Evolutionary conservation across 2,888 invertebrate species (phyloP), one percentile per base, ranked within the genome.

Genomic region (Drepana falcataria): DNA sequence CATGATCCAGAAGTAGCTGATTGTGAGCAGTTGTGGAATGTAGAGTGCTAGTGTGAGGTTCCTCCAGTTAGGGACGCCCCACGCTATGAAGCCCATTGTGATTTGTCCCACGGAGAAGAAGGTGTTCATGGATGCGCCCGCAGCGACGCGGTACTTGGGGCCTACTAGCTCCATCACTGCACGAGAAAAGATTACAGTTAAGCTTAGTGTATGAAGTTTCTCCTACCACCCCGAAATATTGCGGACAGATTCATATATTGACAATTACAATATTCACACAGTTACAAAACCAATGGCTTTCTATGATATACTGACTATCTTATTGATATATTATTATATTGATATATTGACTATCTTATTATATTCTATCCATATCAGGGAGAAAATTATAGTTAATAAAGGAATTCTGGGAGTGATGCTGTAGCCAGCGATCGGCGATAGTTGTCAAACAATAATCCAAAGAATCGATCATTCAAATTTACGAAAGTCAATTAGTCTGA

Each of bases 121-220:
- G 3, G 94, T 92, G 55, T 93, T 93, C 53, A 94, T 88, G 48
- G 94, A 82, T 5, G 94, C 94, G 34, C 95, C 94, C 3, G 93
- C 94, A 5, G 94, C 81, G 1, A 95, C 94, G 44, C 96, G 92
- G 48, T 92, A 93, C 51, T 92, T 92, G 0, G 95, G 94, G 0
- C 95, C 95, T 2, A 95, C 94, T 59, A 95, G 81, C 75, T 96
- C 96, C 74, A 95, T 92, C 41, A 93, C 95, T 95, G 77, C 9
- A 59, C 7, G 9, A 9, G 2, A 9, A 44, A 9, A 1, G 9
- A 44, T 44, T 4, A 40, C 4, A 6, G 0, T 7, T 5, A 37
- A 37, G 5, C 1, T 37, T 37, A 37, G 7, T 47, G 51, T 35
- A 21, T 21, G 21, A 21, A 21, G 21, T 21, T 21, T 21, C 0